Evolutionary conservation across 2,797 vertebrate genomes (phyloP).

Genomic region (Micrastur ruficollis): DNA sequence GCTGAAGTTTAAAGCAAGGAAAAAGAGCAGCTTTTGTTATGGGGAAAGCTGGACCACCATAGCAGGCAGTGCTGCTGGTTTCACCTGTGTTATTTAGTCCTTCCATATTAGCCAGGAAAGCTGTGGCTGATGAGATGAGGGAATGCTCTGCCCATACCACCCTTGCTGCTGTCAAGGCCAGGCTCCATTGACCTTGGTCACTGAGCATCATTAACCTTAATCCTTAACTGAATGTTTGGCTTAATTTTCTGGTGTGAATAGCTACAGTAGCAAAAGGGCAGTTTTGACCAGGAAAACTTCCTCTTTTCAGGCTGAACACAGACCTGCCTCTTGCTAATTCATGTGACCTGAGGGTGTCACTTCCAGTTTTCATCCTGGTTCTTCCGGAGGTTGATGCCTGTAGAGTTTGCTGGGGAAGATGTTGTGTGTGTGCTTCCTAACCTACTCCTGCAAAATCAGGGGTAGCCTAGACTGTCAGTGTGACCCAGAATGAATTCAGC

Average conservation of each 20-base stretch:
- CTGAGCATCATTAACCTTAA: background rate
- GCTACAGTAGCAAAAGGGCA: background rate
- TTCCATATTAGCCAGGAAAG: background rate
- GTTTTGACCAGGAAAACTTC: background rate
- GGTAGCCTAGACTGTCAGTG: background rate
- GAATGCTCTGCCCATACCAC: background rate
- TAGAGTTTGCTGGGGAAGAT: background rate
- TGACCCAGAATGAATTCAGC: background rate
- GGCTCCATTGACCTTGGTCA: background rate
- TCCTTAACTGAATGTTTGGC: background rate
- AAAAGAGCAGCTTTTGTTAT: background rate
- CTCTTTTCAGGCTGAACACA: background rate
- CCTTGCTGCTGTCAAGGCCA: background rate
- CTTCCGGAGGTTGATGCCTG: background rate
- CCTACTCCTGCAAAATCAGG: background rate
- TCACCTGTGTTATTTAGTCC: constrained; percentile 2
- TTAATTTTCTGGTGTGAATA: background rate
- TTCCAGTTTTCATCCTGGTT: background rate
- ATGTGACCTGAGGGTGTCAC: background rate
- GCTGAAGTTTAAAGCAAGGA: constrained; percentile 25
- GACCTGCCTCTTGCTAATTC: background rate
- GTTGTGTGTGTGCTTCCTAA: background rate
- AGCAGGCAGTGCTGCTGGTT: constrained; percentile 24
- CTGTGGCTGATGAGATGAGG: background rate
- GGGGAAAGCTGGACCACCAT: background rate